Conservation (phyloP, 2,113 vertebrate genomes). For the Verasper variegatus region DNA sequence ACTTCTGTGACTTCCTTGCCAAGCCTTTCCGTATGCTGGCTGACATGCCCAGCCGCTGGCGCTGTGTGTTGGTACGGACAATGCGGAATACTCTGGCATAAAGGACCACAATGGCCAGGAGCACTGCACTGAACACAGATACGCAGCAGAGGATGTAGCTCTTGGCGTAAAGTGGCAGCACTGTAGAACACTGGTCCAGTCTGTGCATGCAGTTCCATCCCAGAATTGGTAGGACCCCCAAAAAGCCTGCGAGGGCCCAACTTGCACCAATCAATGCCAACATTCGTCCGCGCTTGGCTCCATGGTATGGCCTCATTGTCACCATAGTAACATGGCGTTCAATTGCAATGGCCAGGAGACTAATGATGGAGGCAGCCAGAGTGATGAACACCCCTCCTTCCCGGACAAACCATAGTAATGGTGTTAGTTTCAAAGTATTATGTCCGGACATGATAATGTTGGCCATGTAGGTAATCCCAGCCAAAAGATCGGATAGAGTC, state of each 20-base stretch:
- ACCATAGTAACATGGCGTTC: conserved; percentile 91
- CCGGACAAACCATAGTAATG: conserved; percentile 88
- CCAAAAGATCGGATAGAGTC: conserved; percentile 90
- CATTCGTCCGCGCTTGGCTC: conserved; percentile 83
- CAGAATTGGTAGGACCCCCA: conserved; percentile 87
- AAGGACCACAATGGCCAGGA: conserved; percentile 87
- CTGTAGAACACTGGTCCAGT: conserved; percentile 86
- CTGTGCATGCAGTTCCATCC: conserved; percentile 91
- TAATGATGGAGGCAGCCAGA: conserved; percentile 88
- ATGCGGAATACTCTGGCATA: conserved; percentile 89
- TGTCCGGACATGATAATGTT: conserved; percentile 90
- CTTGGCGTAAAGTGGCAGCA: conserved; percentile 90
- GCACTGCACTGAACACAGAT: conserved; percentile 82
- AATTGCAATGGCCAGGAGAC: conserved; percentile 90
- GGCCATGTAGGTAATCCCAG: conserved; percentile 88
- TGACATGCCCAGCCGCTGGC: conserved; percentile 67
- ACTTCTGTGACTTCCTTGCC: conserved; percentile 81
- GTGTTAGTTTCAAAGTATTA: conserved; percentile 87
- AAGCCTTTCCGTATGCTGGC: conserved; percentile 65
- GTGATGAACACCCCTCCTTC: conserved; percentile 92
- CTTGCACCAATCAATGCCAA: conserved; percentile 84
- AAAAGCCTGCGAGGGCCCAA: conserved; percentile 84
- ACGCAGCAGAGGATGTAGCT: conserved; percentile 89
- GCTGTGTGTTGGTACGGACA: conserved; percentile 84
- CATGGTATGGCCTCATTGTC: conserved; percentile 84